Evolutionary conservation across 2,113 vertebrate species (phyloP), one percentile per base, ranked within the genome.

Genomic region (Scartelaos histophorus): DNA sequence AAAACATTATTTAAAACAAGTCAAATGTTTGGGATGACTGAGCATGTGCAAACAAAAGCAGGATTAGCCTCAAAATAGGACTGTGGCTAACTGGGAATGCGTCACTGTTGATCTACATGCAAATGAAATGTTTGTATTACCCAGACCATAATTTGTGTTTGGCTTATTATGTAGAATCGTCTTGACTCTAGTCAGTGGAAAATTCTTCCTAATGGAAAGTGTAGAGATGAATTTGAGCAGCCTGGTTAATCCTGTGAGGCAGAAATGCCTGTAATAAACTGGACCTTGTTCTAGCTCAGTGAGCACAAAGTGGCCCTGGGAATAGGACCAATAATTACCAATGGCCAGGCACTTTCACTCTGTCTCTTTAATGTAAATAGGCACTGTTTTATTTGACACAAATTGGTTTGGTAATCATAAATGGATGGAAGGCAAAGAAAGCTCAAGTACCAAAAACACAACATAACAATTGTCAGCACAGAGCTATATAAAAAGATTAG

Each of bases 281-380:
- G 61, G 35, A 82, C 67, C 76, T 82, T 79, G 75, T 78, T 86
- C 79, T 79, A 75, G 56, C 45, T 80, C 58, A 76, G 71, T 3
- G 57, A 69, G 62, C 73, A 81, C 64, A 67, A 67, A 85, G 82
- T 62, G 70, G 53, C 49, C 64, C n/a, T 34, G 53, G 66, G 65
- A 85, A 76, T 56, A 64, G 73, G 65, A 78, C 67, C 81, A 85
- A 89, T 87, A 87, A 90, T 79, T 68, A 88, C 75, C 80, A 84
- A 67, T 79, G 86, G 79, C 74, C 84, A 74, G 71, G 69, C 72
- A 73, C 75, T 76, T 91, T 88, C 71, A 78, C 75, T 75, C 81
- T 82, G 80, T 86, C 83, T 72, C 80, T 93, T 92, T 92, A 90
- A 89, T 93, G 84, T 84, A 87, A 91, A 90, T 83, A 88, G 84